Percentiles rank a stretch among this genome's conserved stretches.
phyloP scores from a whole-genome alignment of 2,113 vertebrate genomes.

The Cryptotis parvus region DNA sequence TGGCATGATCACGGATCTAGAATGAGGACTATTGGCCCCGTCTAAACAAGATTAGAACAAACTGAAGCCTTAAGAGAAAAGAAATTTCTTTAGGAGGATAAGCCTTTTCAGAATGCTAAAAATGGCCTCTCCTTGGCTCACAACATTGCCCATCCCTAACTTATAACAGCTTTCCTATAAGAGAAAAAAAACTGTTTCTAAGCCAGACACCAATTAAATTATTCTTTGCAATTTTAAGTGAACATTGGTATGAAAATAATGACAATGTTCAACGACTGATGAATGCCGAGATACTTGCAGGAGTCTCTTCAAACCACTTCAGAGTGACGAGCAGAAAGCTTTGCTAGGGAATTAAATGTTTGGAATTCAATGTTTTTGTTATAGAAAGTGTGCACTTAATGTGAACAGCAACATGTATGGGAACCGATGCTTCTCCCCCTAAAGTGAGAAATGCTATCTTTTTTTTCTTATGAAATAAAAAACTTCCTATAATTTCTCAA shows the following conservation, averaged over 20 bases:
- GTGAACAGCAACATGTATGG: not conserved
- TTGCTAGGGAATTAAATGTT: not conserved
- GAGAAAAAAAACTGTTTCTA: conserved; percentile 55
- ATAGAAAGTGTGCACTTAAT: not conserved
- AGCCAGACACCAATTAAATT: conserved; percentile 14
- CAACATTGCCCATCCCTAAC: not conserved
- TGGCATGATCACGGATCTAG: not conserved
- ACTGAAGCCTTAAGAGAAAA: conserved; percentile 52
- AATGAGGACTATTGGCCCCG: not conserved
- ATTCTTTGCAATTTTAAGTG: conserved; percentile 43
- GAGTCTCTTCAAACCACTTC: conserved; percentile 32
- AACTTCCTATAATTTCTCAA: conserved; percentile 19
- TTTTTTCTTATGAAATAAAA: conserved; percentile 28
- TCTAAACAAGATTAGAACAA: conserved; percentile 21
- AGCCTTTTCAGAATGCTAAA: conserved; percentile 35
- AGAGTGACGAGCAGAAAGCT: conserved; percentile 24
- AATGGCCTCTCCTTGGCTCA: not conserved
- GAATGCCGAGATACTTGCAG: not conserved
- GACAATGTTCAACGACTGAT: not conserved
- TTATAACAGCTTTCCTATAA: conserved; percentile 11
- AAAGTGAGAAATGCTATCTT: not conserved
- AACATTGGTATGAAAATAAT: not conserved
- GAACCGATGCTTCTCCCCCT: not conserved
- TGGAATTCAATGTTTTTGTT: conserved; percentile 17
- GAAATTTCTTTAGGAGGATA: not conserved